These are phyloP conservation scores for Imbricaverruca yamaguchii DNA, from an alignment of 2,888 invertebrate genomes.

Conservation along the genomic window DNA sequence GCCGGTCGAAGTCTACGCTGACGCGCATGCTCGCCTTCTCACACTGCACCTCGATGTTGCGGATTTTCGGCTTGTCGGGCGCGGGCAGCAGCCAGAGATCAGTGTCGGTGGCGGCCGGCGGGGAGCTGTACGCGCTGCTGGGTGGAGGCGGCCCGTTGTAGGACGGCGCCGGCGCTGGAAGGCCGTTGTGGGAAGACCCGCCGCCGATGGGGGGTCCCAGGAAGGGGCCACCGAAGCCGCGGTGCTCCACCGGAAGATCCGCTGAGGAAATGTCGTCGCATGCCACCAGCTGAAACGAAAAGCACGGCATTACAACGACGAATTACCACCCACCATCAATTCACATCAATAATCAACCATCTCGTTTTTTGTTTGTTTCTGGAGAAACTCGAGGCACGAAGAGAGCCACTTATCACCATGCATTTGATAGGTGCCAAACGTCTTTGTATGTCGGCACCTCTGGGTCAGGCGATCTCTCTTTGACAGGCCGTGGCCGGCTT, in stretches of 20 bases:
- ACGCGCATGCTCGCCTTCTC: constrained; percentile 94
- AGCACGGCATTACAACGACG: neutral
- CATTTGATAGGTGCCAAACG: too few species aligned
- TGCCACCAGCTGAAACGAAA: neutral
- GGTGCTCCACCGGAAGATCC: constrained; percentile 33
- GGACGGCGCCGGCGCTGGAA: neutral
- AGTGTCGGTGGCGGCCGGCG: constrained; percentile 44
- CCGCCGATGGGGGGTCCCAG: neutral
- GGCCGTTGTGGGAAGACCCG: too few species aligned
- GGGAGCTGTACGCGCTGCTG: neutral
- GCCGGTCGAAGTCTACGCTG: constrained; percentile 88
- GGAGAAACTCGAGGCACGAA: too few species aligned
- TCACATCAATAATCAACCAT: too few species aligned
- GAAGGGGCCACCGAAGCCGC: constrained; percentile 26
- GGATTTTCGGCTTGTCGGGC: constrained; percentile 85
- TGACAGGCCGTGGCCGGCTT: too few species aligned
- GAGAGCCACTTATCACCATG: too few species aligned
- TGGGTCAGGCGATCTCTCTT: too few species aligned
- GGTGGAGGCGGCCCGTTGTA: neutral
- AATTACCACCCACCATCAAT: too few species aligned
- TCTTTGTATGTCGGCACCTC: too few species aligned
- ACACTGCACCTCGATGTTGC: constrained; percentile 79
- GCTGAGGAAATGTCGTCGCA: constrained; percentile 28
- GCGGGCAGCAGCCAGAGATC: constrained; percentile 78
- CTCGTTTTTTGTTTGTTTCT: too few species aligned